phyloP scores from a whole-genome alignment of 92 coral and sea anemone genomes.

The Pocillopora grandis region DNA sequence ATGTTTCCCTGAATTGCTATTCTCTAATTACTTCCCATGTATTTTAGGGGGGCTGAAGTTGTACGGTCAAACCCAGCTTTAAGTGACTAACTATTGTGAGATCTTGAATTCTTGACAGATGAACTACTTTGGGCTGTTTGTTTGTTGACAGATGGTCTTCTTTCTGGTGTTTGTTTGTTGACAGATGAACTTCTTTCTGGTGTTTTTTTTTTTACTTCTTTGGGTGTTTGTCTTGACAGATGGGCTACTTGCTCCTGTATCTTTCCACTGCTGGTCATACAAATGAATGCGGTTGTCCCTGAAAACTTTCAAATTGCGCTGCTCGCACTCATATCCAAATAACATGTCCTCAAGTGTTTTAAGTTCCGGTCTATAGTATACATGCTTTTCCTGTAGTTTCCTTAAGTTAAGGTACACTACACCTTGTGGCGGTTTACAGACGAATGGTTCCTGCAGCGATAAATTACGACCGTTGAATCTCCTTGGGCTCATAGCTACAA shows the following conservation, averaged over 20 bases:
- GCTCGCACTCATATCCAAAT: slow-evolving; percentile 51
- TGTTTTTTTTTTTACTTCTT: no score
- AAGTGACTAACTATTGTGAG: no score
- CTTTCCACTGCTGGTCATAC: slow-evolving; percentile 2
- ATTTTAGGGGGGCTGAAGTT: no score
- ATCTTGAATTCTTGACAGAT: no score
- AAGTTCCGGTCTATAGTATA: slow-evolving; percentile 57
- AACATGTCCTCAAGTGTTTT: slow-evolving; percentile 32
- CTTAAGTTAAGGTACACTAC: slow-evolving; percentile 47
- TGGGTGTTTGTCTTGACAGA: neutral
- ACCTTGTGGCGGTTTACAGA: slow-evolving; percentile 25
- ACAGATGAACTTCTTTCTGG: no score
- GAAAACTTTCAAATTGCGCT: slow-evolving; percentile 42
- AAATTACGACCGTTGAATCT: neutral
- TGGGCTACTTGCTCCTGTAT: slow-evolving; percentile 32
- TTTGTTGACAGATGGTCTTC: no score
- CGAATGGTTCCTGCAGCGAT: slow-evolving; percentile 14
- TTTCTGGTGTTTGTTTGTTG: no score
- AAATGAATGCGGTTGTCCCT: slow-evolving; percentile 27
- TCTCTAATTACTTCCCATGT: no score
- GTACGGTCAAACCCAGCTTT: no score
- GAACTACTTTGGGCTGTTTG: no score
- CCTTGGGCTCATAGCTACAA: slow-evolving; percentile 61
- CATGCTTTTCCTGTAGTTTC: neutral
- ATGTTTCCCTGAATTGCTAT: no score